These are phyloP conservation scores for Semnornis frantzii DNA, from an alignment of 2,113 vertebrate species.

Conservation along the genomic window DNA sequence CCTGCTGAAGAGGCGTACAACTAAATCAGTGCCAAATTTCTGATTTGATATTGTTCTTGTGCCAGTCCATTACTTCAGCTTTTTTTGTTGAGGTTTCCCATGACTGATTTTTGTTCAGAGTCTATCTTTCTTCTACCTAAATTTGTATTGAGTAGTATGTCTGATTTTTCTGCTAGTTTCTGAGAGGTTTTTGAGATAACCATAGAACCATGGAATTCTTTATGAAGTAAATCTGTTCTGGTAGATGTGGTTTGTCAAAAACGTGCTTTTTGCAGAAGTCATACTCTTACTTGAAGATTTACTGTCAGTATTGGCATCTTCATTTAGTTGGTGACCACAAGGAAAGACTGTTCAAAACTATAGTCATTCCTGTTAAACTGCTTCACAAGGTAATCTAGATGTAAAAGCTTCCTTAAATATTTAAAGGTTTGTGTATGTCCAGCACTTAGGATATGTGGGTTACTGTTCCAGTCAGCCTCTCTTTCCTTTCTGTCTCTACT, in stretches of 20 bases:
- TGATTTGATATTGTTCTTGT: not conserved
- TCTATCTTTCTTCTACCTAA: not conserved
- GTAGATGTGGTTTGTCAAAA: not conserved
- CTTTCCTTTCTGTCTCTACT: not conserved
- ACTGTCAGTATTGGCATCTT: slow-evolving; percentile 17
- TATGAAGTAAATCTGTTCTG: not conserved
- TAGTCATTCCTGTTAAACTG: slow-evolving; percentile 36
- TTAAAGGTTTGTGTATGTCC: slow-evolving; percentile 8
- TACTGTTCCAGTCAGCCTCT: not conserved
- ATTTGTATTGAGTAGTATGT: not conserved
- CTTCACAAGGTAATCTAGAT: not conserved
- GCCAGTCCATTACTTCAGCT: not conserved
- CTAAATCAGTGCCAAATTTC: not conserved
- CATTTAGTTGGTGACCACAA: slow-evolving; percentile 10
- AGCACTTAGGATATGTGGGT: not conserved
- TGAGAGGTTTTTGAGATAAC: not conserved
- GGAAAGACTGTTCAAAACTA: slow-evolving; percentile 42
- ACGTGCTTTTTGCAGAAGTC: slow-evolving; percentile 10
- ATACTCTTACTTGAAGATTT: not conserved
- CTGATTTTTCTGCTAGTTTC: not conserved
- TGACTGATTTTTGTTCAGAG: not conserved
- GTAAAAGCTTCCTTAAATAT: not conserved
- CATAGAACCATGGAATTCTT: not conserved
- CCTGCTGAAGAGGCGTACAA: not conserved
- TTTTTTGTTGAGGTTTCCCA: not conserved